Percentiles rank a stretch among this genome's conserved stretches.
Evolutionary conservation across 2,797 vertebrate species (phyloP).

Genomic region (Enteromius mattozi): DNA sequence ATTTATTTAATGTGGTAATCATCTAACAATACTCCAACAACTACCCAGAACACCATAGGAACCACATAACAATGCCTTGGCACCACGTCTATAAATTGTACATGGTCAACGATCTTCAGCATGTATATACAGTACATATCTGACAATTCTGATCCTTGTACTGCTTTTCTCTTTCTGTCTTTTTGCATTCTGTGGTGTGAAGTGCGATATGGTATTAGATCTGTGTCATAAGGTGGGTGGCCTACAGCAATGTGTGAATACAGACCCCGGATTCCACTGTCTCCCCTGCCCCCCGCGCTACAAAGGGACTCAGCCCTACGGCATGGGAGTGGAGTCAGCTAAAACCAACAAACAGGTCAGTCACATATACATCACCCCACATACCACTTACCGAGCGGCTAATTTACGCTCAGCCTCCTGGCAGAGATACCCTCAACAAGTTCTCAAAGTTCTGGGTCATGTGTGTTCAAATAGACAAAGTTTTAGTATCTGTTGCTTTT

Average conservation of each 20-base stretch:
- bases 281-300: constrained; percentile 92
- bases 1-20: background rate
- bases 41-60: background rate
- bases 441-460: constrained; percentile 16
- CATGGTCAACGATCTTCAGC: background rate
- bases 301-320: constrained; percentile 89
- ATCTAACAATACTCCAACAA: background rate
- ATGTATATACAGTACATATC: background rate
- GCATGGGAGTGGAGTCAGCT: constrained; percentile 86
- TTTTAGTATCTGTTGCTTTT: background rate
- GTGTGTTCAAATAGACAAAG: constrained; percentile 15
- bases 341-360: constrained; percentile 86
- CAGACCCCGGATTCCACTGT: constrained; percentile 93
- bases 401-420: constrained; percentile 5
- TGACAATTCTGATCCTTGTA: background rate
- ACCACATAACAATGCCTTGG: background rate
- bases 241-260: constrained; percentile 89
- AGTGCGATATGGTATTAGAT: constrained; percentile 89
- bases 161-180: background rate
- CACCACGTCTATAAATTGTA: background rate
- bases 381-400: background rate
- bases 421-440: background rate
- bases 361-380: constrained; percentile 21
- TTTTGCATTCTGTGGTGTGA: constrained; percentile 36
- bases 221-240: constrained; percentile 85